Evolutionary conservation across 2,797 vertebrate species (phyloP).

Genomic region (Eulemur mongoz): DNA sequence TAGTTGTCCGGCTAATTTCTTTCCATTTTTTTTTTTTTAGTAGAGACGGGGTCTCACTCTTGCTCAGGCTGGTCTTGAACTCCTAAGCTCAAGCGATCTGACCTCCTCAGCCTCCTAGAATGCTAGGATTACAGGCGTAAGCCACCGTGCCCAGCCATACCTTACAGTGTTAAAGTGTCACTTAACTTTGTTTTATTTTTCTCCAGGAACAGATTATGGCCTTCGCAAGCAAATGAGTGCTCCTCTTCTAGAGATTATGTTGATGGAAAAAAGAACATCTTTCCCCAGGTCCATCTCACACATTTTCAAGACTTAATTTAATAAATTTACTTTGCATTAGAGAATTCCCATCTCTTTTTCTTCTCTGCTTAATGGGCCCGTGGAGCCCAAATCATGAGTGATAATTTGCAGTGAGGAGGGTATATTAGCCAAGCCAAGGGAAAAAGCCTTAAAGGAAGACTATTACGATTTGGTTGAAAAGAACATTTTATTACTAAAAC

Average conservation of each 20-base stretch:
- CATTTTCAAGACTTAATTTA: conserved; percentile 54
- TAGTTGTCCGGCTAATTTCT: too few species aligned
- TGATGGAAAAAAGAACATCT: neutral
- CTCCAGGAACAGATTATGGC: conserved; percentile 96
- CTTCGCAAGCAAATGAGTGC: conserved; percentile 94
- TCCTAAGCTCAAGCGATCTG: too few species aligned
- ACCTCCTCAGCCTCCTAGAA: too few species aligned
- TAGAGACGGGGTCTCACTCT: too few species aligned
- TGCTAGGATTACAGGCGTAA: too few species aligned
- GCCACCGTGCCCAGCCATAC: too few species aligned
- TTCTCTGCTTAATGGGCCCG: neutral
- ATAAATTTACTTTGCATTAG: conserved; percentile 59
- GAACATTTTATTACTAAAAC: conserved; percentile 84
- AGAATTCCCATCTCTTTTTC: conserved; percentile 13
- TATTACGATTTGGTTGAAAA: conserved; percentile 74
- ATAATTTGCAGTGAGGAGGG: neutral
- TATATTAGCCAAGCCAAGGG: neutral
- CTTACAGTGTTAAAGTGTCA: neutral
- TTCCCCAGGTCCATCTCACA: neutral
- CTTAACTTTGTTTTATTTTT: conserved; percentile 56
- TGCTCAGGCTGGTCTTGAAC: too few species aligned
- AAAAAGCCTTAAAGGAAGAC: neutral
- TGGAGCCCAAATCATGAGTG: neutral
- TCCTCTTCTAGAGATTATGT: neutral
- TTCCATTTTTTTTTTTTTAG: too few species aligned